Evolutionary conservation across 2,797 vertebrate species (phyloP).

Genomic region (Urosaurus nigricauda): DNA sequence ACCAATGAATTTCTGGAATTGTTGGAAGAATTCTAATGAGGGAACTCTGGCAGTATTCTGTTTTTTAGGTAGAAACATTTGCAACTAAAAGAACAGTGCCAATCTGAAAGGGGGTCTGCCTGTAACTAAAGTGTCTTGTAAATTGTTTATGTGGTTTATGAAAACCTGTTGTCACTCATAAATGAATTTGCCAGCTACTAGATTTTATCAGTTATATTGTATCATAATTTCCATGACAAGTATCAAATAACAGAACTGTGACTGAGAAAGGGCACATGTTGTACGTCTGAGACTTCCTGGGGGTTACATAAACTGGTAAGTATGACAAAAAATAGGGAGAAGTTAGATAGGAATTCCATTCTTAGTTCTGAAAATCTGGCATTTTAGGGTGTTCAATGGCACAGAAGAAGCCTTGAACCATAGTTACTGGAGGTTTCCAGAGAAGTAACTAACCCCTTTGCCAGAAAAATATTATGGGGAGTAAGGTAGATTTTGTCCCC

Average conservation of each 20-base stretch:
- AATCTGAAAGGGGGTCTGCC: neutral
- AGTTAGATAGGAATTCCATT: no score
- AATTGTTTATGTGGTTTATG: slow-evolving; percentile 2
- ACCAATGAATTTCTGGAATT: neutral
- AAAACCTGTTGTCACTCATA: slow-evolving; percentile 2
- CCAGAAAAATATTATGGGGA: no score
- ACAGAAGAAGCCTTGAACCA: no score
- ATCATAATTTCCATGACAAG: neutral
- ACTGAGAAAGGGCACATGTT: neutral
- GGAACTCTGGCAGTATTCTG: neutral
- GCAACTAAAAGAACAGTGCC: slow-evolving; percentile 25
- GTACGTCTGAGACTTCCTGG: no score
- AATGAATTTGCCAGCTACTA: slow-evolving; percentile 20
- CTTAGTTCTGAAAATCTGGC: no score
- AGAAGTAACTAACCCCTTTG: no score
- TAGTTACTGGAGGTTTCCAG: no score
- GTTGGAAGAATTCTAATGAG: neutral
- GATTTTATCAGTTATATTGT: slow-evolving; percentile 12
- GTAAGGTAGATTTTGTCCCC: no score
- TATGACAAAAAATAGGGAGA: no score
- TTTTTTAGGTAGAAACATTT: neutral
- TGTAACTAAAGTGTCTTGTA: neutral
- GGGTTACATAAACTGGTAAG: no score
- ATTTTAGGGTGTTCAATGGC: no score
- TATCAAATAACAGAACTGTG: slow-evolving; percentile 4